Percentiles rank a stretch among this genome's conserved stretches.
These are phyloP conservation scores for Camelus dromedarius DNA, from an alignment of 2,113 vertebrate genomes.

Conservation along the genomic window DNA sequence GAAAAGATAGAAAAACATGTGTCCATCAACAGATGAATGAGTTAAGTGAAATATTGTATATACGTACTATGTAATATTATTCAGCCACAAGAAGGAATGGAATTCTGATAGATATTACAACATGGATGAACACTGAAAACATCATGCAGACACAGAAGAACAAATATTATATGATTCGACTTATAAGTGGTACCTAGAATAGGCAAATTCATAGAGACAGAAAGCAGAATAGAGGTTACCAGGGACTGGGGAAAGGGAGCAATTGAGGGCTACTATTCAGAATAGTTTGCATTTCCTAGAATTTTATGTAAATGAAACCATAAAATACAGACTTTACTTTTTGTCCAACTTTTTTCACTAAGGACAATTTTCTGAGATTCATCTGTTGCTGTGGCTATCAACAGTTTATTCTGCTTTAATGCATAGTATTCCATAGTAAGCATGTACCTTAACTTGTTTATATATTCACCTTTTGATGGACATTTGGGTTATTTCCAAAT, in stretches of 20 bases:
- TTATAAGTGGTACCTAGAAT: background rate
- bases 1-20: background rate
- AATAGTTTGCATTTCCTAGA: background rate
- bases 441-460: background rate
- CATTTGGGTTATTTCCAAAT: background rate
- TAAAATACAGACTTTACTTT: background rate
- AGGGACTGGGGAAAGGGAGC: background rate
- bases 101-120: background rate
- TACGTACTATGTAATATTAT: background rate
- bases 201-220: background rate
- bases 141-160: background rate
- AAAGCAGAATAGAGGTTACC: background rate
- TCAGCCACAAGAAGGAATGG: background rate
- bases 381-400: background rate
- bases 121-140: constrained; percentile 2
- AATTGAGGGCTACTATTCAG: background rate
- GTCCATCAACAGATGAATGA: background rate
- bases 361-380: background rate
- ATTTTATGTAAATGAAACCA: constrained; percentile 26
- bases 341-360: background rate
- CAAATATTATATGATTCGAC: background rate
- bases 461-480: background rate
- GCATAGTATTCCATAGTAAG: background rate
- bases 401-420: background rate
- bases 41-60: background rate